Evolutionary conservation across 2,888 invertebrate genomes (phyloP).

Genomic region (Galerucella pusilla): DNA sequence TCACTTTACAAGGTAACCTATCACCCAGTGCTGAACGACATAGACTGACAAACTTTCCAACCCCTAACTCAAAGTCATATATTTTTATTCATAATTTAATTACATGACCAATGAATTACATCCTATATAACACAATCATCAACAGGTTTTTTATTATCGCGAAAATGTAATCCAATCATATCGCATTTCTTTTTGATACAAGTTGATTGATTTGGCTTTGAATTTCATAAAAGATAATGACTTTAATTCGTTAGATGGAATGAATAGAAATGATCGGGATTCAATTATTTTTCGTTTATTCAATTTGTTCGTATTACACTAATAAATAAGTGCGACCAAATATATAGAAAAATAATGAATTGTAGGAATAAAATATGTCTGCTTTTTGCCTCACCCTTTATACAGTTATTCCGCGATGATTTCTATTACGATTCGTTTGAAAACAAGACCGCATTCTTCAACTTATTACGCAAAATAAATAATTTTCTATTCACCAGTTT

Average conservation of each 20-base stretch:
- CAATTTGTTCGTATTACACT: background rate
- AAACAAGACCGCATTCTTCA: too few species aligned
- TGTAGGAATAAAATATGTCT: too few species aligned
- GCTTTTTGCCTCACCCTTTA: too few species aligned
- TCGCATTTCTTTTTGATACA: conserved; percentile 6
- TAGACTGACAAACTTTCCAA: background rate
- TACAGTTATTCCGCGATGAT: too few species aligned
- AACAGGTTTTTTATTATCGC: conserved; percentile 16
- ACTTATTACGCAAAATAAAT: too few species aligned
- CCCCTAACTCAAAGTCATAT: background rate
- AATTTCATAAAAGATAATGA: conserved; percentile 4
- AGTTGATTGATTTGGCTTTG: conserved; percentile 25
- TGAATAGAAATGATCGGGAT: background rate
- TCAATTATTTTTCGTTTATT: background rate
- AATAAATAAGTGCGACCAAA: background rate
- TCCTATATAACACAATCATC: conserved; percentile 11
- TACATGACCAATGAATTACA: conserved; percentile 12
- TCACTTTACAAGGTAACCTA: background rate
- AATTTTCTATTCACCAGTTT: too few species aligned
- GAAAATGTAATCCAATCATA: conserved; percentile 11
- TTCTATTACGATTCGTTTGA: too few species aligned
- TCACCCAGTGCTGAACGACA: background rate
- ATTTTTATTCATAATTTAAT: conserved; percentile 20
- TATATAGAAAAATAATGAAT: too few species aligned
- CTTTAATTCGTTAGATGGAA: conserved; percentile 13